phyloP scores from a whole-genome alignment of 2,888 invertebrate species.

The Craniophora ligustri region DNA sequence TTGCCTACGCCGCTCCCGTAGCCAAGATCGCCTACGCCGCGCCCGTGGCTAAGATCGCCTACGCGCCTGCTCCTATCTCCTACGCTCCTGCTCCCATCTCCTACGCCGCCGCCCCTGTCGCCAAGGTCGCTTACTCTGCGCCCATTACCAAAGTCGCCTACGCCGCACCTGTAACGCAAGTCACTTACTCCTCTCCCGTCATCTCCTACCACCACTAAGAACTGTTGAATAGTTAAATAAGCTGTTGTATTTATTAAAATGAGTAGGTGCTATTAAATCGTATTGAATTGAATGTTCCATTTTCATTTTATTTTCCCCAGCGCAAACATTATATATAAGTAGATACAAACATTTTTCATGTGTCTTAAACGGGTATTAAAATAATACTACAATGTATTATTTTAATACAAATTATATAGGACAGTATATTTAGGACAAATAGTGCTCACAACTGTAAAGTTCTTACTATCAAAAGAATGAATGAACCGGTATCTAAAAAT shows the following conservation, averaged over 20 bases:
- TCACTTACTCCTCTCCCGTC: constrained; percentile 75
- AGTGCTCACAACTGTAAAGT: no score
- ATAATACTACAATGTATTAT: no score
- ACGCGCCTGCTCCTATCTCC: constrained; percentile 64
- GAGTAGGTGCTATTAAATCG: constrained; percentile 48
- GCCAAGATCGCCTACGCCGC: constrained; percentile 61
- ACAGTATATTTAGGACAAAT: no score
- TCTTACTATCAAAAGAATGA: no score
- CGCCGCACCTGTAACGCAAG: constrained; percentile 69
- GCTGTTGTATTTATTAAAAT: constrained; percentile 33
- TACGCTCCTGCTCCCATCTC: constrained; percentile 67
- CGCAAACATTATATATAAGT: no score
- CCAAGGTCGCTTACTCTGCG: constrained; percentile 61
- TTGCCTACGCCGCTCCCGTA: constrained; percentile 60
- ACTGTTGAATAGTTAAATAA: constrained; percentile 24
- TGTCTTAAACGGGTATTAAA: no score
- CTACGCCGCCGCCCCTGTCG: constrained; percentile 66
- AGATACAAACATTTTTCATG: no score
- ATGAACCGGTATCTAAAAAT: no score
- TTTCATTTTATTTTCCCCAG: constrained; percentile 6
- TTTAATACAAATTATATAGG: no score
- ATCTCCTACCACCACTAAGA: constrained; percentile 79
- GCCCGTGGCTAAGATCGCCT: constrained; percentile 62
- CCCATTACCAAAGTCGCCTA: constrained; percentile 61
- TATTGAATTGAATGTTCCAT: constrained; percentile 31